Percentiles rank a stretch among this genome's conserved stretches.
phyloP scores from a whole-genome alignment of 2,113 vertebrate species.

The Thinocorus orbignyianus region DNA sequence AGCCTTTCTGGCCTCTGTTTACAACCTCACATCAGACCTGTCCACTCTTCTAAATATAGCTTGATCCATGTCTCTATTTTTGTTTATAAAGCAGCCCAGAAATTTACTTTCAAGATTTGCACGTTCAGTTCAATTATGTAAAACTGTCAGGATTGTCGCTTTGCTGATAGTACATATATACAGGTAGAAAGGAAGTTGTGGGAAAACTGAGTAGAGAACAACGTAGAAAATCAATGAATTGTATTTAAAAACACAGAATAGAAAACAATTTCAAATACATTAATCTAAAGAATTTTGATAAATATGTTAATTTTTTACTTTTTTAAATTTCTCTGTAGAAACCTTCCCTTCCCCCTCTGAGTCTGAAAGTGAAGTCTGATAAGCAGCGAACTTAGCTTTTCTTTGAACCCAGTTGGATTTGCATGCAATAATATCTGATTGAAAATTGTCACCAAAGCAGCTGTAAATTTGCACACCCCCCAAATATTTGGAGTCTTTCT shows the following conservation, averaged over 20 bases:
- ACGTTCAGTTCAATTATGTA: background rate
- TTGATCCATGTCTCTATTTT: constrained; percentile 21
- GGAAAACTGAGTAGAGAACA: background rate
- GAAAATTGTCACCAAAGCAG: background rate
- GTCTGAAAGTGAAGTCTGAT: background rate
- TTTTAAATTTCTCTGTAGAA: background rate
- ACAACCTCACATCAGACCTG: constrained; percentile 16
- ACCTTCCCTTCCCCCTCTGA: rapidly evolving
- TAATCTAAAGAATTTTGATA: background rate
- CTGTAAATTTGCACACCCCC: background rate
- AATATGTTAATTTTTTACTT: background rate
- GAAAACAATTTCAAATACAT: background rate
- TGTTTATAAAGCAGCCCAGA: background rate
- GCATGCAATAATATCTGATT: background rate
- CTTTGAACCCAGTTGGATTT: background rate
- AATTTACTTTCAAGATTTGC: background rate
- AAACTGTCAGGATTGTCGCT: background rate
- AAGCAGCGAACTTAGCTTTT: background rate
- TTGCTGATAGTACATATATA: background rate
- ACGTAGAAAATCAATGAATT: background rate
- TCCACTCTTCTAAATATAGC: constrained; percentile 30
- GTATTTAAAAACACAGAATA: background rate
- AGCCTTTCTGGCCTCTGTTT: constrained; percentile 29
- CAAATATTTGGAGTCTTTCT: background rate
- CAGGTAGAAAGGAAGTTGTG: background rate